phyloP scores from a whole-genome alignment of 2,888 invertebrate genomes.

The Scrobipalpa costella region DNA sequence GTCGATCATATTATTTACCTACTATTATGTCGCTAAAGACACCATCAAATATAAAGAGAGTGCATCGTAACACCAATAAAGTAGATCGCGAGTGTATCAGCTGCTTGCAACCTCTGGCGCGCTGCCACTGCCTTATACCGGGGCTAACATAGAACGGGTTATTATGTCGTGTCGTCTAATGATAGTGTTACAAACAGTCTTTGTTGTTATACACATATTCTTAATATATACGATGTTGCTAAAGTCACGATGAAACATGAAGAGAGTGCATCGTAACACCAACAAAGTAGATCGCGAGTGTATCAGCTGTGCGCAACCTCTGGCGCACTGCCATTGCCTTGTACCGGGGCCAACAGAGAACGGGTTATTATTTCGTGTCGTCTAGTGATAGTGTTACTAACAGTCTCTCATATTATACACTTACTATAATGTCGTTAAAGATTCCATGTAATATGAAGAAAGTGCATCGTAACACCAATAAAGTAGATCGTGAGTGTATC shows the following conservation, averaged over 20 bases:
- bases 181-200: neutral
- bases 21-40: too few relatives aligned
- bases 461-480: conserved; percentile 1
- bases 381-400: conserved; percentile 1
- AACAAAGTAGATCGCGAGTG: conserved; percentile 8
- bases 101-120: conserved; percentile 10
- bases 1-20: too few relatives aligned
- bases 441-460: conserved; percentile 9
- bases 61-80: conserved; percentile 3
- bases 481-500: conserved; percentile 10
- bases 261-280: neutral
- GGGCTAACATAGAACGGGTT: neutral
- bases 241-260: conserved; percentile 8
- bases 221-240: too few relatives aligned
- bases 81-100: conserved; percentile 13
- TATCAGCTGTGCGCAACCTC: conserved; percentile 12
- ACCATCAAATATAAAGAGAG: conserved; percentile 12
- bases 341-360: conserved; percentile 14
- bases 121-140: conserved; percentile 17
- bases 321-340: conserved; percentile 18
- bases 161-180: conserved; percentile 12
- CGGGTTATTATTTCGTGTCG: conserved; percentile 4
- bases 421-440: too few relatives aligned
- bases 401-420: too few relatives aligned
- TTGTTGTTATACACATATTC: too few relatives aligned